These are phyloP conservation scores for Drosophila carrolli DNA, from an alignment of 1,140 invertebrate genomes.

Conservation along the genomic window DNA sequence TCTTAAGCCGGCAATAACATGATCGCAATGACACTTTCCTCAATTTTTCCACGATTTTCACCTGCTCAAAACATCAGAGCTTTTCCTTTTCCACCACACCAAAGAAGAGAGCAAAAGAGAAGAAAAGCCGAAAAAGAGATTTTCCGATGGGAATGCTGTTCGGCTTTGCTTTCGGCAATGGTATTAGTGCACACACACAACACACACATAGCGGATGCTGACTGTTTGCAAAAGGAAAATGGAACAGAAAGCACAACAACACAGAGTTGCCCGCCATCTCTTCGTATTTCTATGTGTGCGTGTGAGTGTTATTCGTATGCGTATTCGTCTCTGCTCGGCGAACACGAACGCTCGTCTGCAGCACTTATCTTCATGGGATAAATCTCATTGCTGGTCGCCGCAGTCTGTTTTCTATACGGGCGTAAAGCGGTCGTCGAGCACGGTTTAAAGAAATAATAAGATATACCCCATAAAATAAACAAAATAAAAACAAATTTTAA, in stretches of 20 bases:
- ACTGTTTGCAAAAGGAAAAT: conserved; percentile 68
- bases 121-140: conserved; percentile 18
- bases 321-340: conserved; percentile 28
- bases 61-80: conserved; percentile 3
- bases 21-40: neutral
- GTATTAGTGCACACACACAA: conserved; percentile 6
- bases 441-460: conserved; percentile 46
- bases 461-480: conserved; percentile 19
- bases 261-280: conserved; percentile 49
- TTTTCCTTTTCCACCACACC: conserved; percentile 15
- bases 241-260: conserved; percentile 28
- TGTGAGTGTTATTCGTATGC: conserved; percentile 9
- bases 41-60: conserved; percentile 1
- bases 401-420: conserved; percentile 82
- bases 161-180: conserved; percentile 4
- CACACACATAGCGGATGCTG: conserved; percentile 58
- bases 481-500: conserved; percentile 15
- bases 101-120: conserved; percentile 5
- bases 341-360: conserved; percentile 30
- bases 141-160: conserved; percentile 12
- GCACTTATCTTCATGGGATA: conserved; percentile 75
- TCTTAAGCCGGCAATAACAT: conserved; percentile 1
- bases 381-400: conserved; percentile 72
- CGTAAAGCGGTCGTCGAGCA: conserved; percentile 80
- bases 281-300: neutral